Evolutionary conservation across 92 coral and sea anemone genomes (phyloP), one percentile per base, ranked within the genome.

Genomic region (Siderastrea radians): DNA sequence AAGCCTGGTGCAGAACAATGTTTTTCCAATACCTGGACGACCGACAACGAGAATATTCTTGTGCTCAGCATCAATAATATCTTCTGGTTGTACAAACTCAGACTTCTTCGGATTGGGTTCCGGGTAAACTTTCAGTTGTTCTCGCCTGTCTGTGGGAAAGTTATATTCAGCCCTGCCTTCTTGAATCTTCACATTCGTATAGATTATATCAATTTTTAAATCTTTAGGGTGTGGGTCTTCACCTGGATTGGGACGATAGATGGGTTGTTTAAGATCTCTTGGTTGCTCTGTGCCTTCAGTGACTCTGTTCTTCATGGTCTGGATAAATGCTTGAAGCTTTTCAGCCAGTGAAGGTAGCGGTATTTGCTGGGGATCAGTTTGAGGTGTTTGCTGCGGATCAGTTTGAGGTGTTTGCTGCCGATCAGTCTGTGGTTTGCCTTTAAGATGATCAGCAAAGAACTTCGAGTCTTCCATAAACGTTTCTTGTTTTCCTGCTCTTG

Each of bases 1-100:
- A 16, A 83, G 54, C 75, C 83, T 89, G 9, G 48, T 68, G 63
- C 88, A 64, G 7, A 75, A 57, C 0, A 26, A 26, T 26, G 38
- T 26, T 26, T 26, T 26, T 26, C 38, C 38, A 26, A 26, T 26
- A 26, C 38, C 38, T 26, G 38, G 38, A 26, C 38, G 38, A 26
- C 38, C 38, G 38, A 26, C 38, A 26, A 26, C 38, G 38, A 26
- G 38, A 26, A 26, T 26, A 26, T 26, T 26, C 38, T 26, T 26
- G 38, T 26, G 38, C 38, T 26, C 0, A 26, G 38, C 38, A 26
- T 26, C 38, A 26, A 26, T 68, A 68, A 55, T 61, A 69, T 88
- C 66, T 88, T 88, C 92, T 88, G n/a, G 38, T 26, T 0, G 38
- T 26, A 26, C 38, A 26, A 26, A 26, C 38, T 26, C 38, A 0